Base-by-base conservation (phyloP, 2,113 vertebrate species). In the Romanogobio albipinnatus region DNA sequence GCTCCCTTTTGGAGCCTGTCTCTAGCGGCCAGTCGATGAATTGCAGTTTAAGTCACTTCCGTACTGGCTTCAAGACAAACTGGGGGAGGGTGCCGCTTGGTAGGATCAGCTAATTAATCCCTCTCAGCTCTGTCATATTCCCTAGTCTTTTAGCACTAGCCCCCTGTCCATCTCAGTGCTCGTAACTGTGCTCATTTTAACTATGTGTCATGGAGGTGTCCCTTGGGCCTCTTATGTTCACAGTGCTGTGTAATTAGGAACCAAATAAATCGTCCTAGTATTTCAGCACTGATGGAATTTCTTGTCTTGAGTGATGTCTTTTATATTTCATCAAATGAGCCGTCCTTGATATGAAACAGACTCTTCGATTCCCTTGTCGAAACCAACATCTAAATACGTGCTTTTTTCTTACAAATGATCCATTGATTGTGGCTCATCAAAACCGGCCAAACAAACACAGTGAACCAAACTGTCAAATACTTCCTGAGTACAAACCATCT, bases 401-500 rank as follows among this genome's bases (percentile, higher is more conserved):
- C 49, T 64, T 33, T 83, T 76, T 56, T 81, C 64, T 53, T 47
- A 56, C 49, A 76, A 74, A 26, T 15, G 58, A 33, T 43, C 29
- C 17, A 49, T 53, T 61, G 22, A 43, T 7, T n/a, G 14, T 13
- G 53, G n/a, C 22, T 53, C 17, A 70, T 70, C 36, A 70, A 70
- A 56, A 36, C 82, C 49, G 2, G 26, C 19, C 43, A 36, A 17
- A 39, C 62, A 74, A 84, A 79, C 36, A 80, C 22, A 24, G 71
- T 29, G 9, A 33, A 51, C 9, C 9, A 33, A 49, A 51, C 36
- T 49, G 76, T 56, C 77, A 84, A 59, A 68, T 7, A 13, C 9
- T 61, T 77, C 2, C 33, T n/a, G 68, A 59, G 81, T 84, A 33
- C 39, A 74, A 87, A 33, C 24, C 59, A 76, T 84, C 36, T 81